Percentiles rank a stretch among this genome's conserved stretches.
Conservation (phyloP, 1,140 invertebrate species). For the Choristoneura fumiferana region DNA sequence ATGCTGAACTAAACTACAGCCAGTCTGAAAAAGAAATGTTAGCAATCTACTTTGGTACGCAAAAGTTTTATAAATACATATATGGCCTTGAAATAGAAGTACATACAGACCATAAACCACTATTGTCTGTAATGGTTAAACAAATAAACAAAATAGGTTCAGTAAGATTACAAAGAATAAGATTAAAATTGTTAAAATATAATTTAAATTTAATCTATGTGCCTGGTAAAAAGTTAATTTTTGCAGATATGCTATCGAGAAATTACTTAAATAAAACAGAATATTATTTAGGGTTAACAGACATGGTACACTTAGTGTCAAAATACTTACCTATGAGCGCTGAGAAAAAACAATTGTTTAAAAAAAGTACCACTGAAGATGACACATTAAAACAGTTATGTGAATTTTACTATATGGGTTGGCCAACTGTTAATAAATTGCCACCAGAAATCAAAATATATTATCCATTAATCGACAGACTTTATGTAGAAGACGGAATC, state of each 20-base stretch:
- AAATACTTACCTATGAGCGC: conserved; percentile 20
- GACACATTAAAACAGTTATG: not conserved
- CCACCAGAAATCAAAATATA: not conserved
- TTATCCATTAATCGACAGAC: too few species aligned
- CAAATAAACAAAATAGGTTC: conserved; percentile 31
- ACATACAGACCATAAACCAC: conserved; percentile 25
- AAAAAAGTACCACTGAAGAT: not conserved
- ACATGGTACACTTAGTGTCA: conserved; percentile 18
- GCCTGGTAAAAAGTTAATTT: conserved; percentile 33
- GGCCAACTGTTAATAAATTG: not conserved
- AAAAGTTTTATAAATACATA: conserved; percentile 65
- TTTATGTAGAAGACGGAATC: not conserved
- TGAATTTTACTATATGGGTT: not conserved
- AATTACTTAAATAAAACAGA: conserved; percentile 18
- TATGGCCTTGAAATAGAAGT: conserved; percentile 39
- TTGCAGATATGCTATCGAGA: conserved; percentile 48
- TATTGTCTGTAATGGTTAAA: conserved; percentile 32
- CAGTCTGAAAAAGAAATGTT: conserved; percentile 67
- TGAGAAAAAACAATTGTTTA: not conserved
- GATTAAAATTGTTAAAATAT: conserved; percentile 53
- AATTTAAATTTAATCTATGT: conserved; percentile 33
- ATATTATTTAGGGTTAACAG: conserved; percentile 7
- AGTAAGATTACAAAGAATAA: conserved; percentile 53
- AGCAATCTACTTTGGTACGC: conserved; percentile 43
- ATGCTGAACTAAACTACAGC: conserved; percentile 50